phyloP scores from a whole-genome alignment of 2,888 invertebrate genomes.

The Isoperla grammatica region DNA sequence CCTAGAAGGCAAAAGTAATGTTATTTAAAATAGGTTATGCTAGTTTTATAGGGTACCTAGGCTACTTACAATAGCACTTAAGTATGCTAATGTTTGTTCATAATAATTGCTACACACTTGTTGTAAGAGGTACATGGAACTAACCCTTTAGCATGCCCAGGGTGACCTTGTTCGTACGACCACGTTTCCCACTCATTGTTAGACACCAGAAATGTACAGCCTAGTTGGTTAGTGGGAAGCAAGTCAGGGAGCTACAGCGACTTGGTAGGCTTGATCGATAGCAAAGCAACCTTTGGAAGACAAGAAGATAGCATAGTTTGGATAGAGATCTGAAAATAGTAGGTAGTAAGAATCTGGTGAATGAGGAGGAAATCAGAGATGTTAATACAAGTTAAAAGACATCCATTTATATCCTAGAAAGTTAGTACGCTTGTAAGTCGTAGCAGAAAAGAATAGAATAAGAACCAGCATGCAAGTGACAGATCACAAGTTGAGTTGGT shows the following conservation, averaged over 20 bases:
- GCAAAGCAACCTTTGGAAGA: background rate
- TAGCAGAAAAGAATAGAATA: too few relatives aligned
- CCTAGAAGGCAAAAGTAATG: conserved; percentile 36
- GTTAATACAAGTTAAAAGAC: too few relatives aligned
- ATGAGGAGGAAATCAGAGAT: too few relatives aligned
- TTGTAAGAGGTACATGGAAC: conserved; percentile 18
- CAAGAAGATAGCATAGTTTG: conserved; percentile 9
- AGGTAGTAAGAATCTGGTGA: too few relatives aligned
- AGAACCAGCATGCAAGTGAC: too few relatives aligned
- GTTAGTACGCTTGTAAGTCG: too few relatives aligned
- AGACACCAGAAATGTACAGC: background rate
- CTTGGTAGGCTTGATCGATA: background rate
- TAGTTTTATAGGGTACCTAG: background rate
- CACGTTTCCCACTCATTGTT: conserved; percentile 24
- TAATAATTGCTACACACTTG: background rate
- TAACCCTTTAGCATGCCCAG: conserved; percentile 43
- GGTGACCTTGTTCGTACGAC: conserved; percentile 39
- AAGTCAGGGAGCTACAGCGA: background rate
- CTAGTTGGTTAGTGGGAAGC: background rate
- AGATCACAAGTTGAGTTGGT: too few relatives aligned
- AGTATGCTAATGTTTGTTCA: conserved; percentile 3
- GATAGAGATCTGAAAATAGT: conserved; percentile 2
- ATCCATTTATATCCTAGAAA: too few relatives aligned
- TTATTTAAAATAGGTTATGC: background rate
- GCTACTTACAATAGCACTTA: background rate